Evolutionary conservation across 1,140 invertebrate genomes (phyloP), one percentile per base, ranked within the genome.

Genomic region (Zaprionus ghesquierei): DNA sequence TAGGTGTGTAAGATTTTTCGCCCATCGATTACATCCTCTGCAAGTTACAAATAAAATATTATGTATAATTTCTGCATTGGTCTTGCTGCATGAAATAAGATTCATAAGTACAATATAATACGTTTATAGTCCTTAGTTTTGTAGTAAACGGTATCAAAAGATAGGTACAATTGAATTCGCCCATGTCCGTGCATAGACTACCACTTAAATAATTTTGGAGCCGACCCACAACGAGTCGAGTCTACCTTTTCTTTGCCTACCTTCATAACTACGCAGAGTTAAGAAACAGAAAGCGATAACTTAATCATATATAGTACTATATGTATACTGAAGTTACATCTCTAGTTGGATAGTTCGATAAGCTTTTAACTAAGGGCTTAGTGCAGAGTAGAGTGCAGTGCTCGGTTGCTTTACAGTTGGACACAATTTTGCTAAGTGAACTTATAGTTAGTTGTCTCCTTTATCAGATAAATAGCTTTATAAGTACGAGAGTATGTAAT

Each of bases 81-180:
- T 86, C 81, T 86, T 58, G 59, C 77, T 77, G 69, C 65, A 75
- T 69, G 49, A 70, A 55, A 74, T 61, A 27, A 85, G 70, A 76
- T 78, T 68, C 76, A 75, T 79, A 63, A 54, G n/a, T 63, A 53
- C 69, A 79, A 79, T 84, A 53, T 72, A 79, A 79, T 89, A 84
- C 77, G 79, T 77, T 87, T 89, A 89, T 89, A 89, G 84, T 89
- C 84, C 84, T 89, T 89, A 89, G 79, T 80, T 89, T 89, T 89
- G 84, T 89, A 89, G 87, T 89, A 89, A 89, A 89, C 84, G 77
- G 84, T 89, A 89, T 89, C 84, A 89, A 89, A 89, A 89, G 84
- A 89, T 89, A 89, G 84, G 84, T 89, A 89, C 84, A 89, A 89
- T 89, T 89, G 77, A 89, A 77, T 89, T 76, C 46, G 66, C 72